Evolutionary conservation across 2,113 vertebrate genomes (phyloP).

Genomic region (Dasyornis broadbenti): DNA sequence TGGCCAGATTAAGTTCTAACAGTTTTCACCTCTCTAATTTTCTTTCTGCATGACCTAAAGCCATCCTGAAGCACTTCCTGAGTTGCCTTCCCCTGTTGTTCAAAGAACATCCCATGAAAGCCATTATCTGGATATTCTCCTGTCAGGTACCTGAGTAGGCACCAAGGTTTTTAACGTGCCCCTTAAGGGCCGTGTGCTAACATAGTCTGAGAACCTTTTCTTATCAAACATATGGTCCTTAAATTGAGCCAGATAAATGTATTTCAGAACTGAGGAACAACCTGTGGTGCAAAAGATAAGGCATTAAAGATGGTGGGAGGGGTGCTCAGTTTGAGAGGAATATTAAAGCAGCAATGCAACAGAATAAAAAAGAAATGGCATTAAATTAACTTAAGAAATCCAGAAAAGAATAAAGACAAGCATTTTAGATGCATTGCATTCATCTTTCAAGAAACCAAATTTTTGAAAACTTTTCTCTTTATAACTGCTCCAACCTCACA

Average conservation of each 20-base stretch:
- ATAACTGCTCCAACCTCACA: background rate
- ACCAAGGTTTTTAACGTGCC: background rate
- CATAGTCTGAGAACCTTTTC: background rate
- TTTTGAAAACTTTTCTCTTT: background rate
- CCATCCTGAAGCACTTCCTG: background rate
- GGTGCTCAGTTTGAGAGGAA: background rate
- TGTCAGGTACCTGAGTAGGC: background rate
- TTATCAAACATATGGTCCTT: background rate
- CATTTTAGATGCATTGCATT: background rate
- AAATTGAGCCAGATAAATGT: background rate
- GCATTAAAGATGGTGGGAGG: background rate
- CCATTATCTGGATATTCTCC: background rate
- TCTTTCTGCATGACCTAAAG: background rate
- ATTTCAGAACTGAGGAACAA: background rate
- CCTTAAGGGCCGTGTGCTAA: background rate
- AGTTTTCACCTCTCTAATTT: background rate
- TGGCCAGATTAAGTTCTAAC: background rate
- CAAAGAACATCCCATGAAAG: background rate
- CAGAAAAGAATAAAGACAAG: background rate
- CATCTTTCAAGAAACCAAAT: background rate
- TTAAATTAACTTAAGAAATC: background rate
- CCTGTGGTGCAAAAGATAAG: background rate
- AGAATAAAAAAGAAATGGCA: background rate
- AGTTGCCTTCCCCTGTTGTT: background rate
- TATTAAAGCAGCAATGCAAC: background rate